These are phyloP conservation scores for Hylomyscus alleni DNA, from an alignment of 2,797 vertebrate genomes.

Conservation along the genomic window DNA sequence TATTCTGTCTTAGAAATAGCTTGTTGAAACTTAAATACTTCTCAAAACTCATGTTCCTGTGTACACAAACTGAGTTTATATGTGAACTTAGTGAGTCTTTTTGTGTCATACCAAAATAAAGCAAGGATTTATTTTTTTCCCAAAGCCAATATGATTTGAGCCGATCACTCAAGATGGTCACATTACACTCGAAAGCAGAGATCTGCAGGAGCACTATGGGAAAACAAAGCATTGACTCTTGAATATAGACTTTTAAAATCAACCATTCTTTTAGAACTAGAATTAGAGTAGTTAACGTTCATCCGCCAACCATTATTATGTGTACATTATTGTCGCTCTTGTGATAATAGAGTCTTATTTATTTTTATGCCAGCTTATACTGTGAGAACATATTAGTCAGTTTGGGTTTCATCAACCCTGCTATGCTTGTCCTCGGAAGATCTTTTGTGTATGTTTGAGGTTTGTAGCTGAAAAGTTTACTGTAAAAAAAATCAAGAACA, in stretches of 20 bases:
- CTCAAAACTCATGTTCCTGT: conserved; percentile 89
- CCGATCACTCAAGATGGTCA: conserved; percentile 82
- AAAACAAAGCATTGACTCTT: conserved; percentile 87
- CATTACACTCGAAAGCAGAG: conserved; percentile 87
- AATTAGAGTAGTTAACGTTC: conserved; percentile 89
- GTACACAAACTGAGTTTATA: conserved; percentile 89
- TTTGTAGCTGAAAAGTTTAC: conserved; percentile 96
- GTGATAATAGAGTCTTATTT: conserved; percentile 95
- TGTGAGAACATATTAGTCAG: conserved; percentile 92
- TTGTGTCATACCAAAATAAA: conserved; percentile 90
- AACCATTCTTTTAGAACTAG: conserved; percentile 89
- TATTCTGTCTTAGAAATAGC: conserved; percentile 90
- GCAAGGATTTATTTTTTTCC: conserved; percentile 86
- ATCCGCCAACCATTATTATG: conserved; percentile 90
- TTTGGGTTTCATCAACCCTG: conserved; percentile 90
- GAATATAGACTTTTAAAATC: conserved; percentile 85
- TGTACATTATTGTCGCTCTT: conserved; percentile 92
- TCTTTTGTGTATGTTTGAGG: conserved; percentile 93
- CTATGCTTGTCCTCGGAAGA: conserved; percentile 94
- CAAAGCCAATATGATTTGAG: conserved; percentile 87
- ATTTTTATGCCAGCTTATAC: conserved; percentile 93
- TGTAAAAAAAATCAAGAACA: conserved; percentile 92
- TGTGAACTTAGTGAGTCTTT: conserved; percentile 90
- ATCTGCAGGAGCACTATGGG: conserved; percentile 87
- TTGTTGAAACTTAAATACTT: conserved; percentile 88